Conservation (phyloP, 1,140 invertebrate genomes). For the Drosophila simulans region DNA sequence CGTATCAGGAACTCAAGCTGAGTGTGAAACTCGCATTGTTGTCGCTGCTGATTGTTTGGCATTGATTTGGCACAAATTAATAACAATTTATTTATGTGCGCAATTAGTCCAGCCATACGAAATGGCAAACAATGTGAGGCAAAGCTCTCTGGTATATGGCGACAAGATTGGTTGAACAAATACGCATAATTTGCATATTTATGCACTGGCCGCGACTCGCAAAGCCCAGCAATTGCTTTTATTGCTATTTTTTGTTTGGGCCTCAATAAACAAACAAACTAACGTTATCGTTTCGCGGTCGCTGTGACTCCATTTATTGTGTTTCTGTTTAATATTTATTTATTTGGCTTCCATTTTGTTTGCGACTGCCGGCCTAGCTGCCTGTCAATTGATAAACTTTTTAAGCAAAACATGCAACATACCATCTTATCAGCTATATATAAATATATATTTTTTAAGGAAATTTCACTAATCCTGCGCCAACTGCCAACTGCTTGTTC, state of each 20-base stretch:
- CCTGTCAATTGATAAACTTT: conserved; percentile 44
- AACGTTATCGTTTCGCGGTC: conserved; percentile 44
- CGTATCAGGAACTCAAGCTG: conserved; percentile 9
- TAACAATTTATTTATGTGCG: conserved; percentile 74
- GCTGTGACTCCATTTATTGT: conserved; percentile 50
- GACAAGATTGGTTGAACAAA: conserved; percentile 54
- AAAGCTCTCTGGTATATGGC: conserved; percentile 21
- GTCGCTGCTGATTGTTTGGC: conserved; percentile 27
- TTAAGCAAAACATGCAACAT: conserved; percentile 2
- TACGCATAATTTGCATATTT: conserved; percentile 58
- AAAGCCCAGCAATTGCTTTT: conserved; percentile 36
- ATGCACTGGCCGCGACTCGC: conserved; percentile 33
- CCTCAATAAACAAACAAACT: conserved; percentile 47
- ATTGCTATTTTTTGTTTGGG: conserved; percentile 24
- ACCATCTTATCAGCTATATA: background rate
- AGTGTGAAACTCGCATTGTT: conserved; percentile 30
- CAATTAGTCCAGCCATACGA: conserved; percentile 60
- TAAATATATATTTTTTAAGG: background rate
- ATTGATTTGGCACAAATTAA: conserved; percentile 74
- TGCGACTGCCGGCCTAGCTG: conserved; percentile 29
- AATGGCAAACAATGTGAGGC: conserved; percentile 42
- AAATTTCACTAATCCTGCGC: background rate
- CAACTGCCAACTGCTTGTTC: too few species aligned
- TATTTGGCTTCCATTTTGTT: conserved; percentile 39
- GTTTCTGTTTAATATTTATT: conserved; percentile 36